phyloP scores from a whole-genome alignment of 2,797 vertebrate species.

The Hydrolagus colliei region DNA sequence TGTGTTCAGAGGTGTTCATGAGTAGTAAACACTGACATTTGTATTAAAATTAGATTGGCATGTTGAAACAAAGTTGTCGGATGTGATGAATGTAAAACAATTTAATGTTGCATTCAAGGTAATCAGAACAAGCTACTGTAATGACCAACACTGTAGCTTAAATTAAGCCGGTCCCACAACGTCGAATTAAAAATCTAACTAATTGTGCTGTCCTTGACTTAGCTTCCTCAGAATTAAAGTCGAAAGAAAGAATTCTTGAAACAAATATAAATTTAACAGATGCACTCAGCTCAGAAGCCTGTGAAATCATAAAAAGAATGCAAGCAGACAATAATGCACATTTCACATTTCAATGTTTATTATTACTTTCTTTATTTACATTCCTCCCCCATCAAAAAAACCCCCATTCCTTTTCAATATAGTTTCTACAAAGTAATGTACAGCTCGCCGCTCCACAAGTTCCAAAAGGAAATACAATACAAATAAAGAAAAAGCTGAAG shows the following conservation, averaged over 20 bases:
- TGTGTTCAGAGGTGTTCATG: too few relatives aligned
- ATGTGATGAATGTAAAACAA: not conserved
- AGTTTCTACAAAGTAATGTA: constrained; percentile 42
- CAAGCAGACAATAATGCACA: not conserved
- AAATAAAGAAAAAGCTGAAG: constrained; percentile 75
- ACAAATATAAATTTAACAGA: too few relatives aligned
- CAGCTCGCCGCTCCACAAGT: constrained; percentile 63
- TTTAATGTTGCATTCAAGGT: not conserved
- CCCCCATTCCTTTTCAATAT: not conserved
- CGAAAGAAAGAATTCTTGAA: too few relatives aligned
- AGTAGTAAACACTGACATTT: too few relatives aligned
- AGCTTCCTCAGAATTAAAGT: too few relatives aligned
- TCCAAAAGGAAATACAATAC: constrained; percentile 64
- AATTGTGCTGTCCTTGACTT: too few relatives aligned
- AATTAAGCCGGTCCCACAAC: not conserved
- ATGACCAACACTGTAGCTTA: not conserved
- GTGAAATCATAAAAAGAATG: not conserved
- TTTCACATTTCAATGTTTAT: constrained; percentile 51
- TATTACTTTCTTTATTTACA: constrained; percentile 63
- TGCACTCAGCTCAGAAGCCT: not conserved
- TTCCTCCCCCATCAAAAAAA: constrained; percentile 42
- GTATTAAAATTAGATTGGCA: too few relatives aligned
- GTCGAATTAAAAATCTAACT: too few relatives aligned
- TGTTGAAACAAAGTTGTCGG: too few relatives aligned
- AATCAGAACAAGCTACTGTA: not conserved